Evolutionary conservation across 2,797 vertebrate genomes (phyloP).

Genomic region (Typhlichthys eigenmanni): DNA sequence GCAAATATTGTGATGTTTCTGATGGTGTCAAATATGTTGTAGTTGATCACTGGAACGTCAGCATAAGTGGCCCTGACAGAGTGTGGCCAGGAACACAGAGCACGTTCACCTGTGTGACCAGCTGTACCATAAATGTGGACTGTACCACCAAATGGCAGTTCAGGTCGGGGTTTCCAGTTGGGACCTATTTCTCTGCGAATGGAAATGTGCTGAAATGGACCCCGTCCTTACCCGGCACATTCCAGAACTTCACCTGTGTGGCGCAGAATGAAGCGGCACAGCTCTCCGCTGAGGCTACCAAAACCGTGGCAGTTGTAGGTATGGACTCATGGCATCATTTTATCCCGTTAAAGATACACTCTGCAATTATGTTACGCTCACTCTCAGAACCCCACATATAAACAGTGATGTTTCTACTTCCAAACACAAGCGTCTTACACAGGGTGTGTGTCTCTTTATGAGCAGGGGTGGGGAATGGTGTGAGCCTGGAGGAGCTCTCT

Average conservation of each 20-base stretch:
- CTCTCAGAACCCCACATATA: too few relatives aligned
- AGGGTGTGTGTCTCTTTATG: too few relatives aligned
- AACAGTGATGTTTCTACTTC: too few relatives aligned
- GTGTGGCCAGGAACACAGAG: slow-evolving; percentile 19
- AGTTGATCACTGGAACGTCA: slow-evolving; percentile 49
- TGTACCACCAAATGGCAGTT: slow-evolving; percentile 45
- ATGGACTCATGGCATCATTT: neutral
- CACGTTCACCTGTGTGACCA: slow-evolving; percentile 39
- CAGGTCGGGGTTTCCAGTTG: slow-evolving; percentile 33
- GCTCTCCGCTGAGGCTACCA: slow-evolving; percentile 40
- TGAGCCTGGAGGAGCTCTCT: too few relatives aligned
- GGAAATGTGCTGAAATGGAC: slow-evolving; percentile 41
- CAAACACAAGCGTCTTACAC: too few relatives aligned
- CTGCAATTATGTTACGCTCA: too few relatives aligned
- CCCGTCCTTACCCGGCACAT: slow-evolving; percentile 26
- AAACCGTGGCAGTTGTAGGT: slow-evolving; percentile 51
- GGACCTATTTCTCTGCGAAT: slow-evolving; percentile 27
- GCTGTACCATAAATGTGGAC: slow-evolving; percentile 43
- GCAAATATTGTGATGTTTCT: neutral
- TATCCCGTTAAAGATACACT: too few relatives aligned
- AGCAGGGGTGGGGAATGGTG: too few relatives aligned
- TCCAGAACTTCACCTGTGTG: slow-evolving; percentile 56
- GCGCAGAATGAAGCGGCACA: slow-evolving; percentile 39
- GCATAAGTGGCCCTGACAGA: slow-evolving; percentile 36
- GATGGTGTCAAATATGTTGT: neutral